These are phyloP conservation scores for Drosophila paramelanica DNA, from an alignment of 2,888 invertebrate species.

Conservation along the genomic window DNA sequence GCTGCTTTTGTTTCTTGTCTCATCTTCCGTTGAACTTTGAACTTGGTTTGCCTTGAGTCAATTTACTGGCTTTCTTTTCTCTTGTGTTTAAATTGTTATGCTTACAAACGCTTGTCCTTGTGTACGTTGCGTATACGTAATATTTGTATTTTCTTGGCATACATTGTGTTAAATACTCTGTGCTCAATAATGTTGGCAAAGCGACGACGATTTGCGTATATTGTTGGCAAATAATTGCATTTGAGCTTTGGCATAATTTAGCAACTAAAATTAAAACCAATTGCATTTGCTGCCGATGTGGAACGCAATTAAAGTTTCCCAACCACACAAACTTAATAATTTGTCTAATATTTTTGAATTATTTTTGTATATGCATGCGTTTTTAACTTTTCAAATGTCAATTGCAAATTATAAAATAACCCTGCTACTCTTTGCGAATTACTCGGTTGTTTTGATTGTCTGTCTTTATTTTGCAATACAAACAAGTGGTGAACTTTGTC, in stretches of 20 bases:
- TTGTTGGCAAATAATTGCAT: conserved; percentile 30
- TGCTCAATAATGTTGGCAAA: conserved; percentile 29
- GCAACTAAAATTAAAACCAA: conserved; percentile 6
- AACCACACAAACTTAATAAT: conserved; percentile 18
- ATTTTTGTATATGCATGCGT: not conserved
- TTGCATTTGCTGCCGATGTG: conserved; percentile 1
- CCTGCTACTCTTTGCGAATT: conserved; percentile 13
- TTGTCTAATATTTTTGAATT: conserved; percentile 26
- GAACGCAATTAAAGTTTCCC: not conserved
- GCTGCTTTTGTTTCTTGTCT: conserved; percentile 37
- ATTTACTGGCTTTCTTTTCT: conserved; percentile 68
- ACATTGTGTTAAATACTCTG: conserved; percentile 39
- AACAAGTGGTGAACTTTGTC: conserved; percentile 64
- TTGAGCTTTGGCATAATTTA: conserved; percentile 27
- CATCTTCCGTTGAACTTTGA: conserved; percentile 71
- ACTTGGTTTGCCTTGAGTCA: conserved; percentile 59
- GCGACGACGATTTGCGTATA: conserved; percentile 14
- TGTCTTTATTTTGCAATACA: conserved; percentile 44
- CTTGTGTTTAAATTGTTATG: conserved; percentile 31
- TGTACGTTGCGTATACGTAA: conserved; percentile 64
- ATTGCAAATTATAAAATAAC: conserved; percentile 21
- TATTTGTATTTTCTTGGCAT: conserved; percentile 22
- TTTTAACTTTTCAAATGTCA: conserved; percentile 41
- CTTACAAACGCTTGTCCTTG: conserved; percentile 38
- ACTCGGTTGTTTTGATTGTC: conserved; percentile 8